Percentiles rank a stretch among this genome's conserved stretches.
Evolutionary conservation across 2,888 invertebrate species (phyloP).

Genomic region (Phrixothrix hirtus): DNA sequence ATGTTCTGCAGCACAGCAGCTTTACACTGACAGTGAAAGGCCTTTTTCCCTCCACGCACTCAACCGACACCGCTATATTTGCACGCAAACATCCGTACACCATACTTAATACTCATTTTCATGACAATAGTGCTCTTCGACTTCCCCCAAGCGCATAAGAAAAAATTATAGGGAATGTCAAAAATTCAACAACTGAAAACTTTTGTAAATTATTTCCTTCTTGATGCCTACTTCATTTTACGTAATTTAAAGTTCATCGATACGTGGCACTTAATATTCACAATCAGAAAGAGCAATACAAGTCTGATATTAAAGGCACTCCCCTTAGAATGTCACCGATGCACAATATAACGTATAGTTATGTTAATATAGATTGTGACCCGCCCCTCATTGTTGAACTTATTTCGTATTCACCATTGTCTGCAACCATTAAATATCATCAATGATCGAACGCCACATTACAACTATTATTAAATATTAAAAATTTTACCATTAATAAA

Average conservation of each 20-base stretch:
- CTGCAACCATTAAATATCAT: constrained; percentile 37
- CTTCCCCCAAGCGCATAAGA: constrained; percentile 7
- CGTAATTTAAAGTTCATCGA: constrained; percentile 7
- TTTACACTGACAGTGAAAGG: constrained; percentile 36
- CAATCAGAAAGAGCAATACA: constrained; percentile 14
- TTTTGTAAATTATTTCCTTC: too few relatives aligned
- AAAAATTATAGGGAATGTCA: too few relatives aligned
- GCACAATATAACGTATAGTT: constrained; percentile 37
- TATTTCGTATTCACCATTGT: constrained; percentile 38
- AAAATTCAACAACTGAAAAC: too few relatives aligned
- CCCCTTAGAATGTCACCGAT: constrained; percentile 28
- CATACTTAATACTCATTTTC: constrained; percentile 30
- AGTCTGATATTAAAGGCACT: constrained; percentile 30
- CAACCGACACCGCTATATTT: constrained; percentile 28
- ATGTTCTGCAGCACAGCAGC: constrained; percentile 28
- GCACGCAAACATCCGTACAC: constrained; percentile 29
- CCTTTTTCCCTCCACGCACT: constrained; percentile 36
- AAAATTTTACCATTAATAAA: too few relatives aligned
- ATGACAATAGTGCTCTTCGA: constrained; percentile 21
- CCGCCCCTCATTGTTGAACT: constrained; percentile 39
- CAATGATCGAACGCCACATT: constrained; percentile 15
- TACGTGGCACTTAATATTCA: constrained; percentile 9
- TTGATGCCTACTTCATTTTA: too few relatives aligned
- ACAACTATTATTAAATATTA: constrained; percentile 12
- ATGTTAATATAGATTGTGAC: constrained; percentile 34